Percentiles rank a stretch among this genome's conserved stretches.
Conservation (phyloP, 2,797 vertebrate genomes). For the Chaetophractus vellerosus region DNA sequence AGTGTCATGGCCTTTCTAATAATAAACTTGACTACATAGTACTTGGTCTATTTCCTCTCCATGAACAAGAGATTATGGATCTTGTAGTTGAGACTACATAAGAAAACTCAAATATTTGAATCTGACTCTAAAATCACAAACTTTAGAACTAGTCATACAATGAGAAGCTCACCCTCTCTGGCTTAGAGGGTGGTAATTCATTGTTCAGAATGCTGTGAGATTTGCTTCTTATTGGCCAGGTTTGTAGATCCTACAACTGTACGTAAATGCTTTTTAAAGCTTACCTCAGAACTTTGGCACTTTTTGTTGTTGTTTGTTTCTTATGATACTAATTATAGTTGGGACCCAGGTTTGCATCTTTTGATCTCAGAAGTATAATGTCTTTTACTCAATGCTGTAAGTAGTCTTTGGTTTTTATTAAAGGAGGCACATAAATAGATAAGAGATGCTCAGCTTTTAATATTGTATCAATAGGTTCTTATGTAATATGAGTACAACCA, state of each 20-base stretch:
- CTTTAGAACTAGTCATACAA: slow-evolving; percentile 9
- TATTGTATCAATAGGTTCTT: slow-evolving; percentile 25
- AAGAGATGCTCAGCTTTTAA: slow-evolving; percentile 36
- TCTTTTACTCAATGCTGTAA: not conserved
- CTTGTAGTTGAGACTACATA: not conserved
- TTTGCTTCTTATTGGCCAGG: not conserved
- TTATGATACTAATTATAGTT: not conserved
- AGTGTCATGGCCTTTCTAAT: not conserved
- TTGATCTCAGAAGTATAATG: not conserved
- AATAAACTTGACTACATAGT: not conserved
- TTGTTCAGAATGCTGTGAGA: not conserved
- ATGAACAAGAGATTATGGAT: not conserved
- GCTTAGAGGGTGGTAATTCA: not conserved
- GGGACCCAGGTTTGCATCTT: not conserved
- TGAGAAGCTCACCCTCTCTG: not conserved
- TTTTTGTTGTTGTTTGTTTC: not conserved
- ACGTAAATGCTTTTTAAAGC: slow-evolving; percentile 38
- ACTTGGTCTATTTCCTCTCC: not conserved
- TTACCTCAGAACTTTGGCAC: not conserved
- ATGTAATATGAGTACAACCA: not conserved
- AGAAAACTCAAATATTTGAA: slow-evolving; percentile 19
- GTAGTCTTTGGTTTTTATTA: not conserved
- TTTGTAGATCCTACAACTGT: slow-evolving; percentile 5
- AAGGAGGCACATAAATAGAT: not conserved
- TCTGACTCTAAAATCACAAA: not conserved